phyloP scores from a whole-genome alignment of 2,113 vertebrate genomes.

The Xenopus borealis region DNA sequence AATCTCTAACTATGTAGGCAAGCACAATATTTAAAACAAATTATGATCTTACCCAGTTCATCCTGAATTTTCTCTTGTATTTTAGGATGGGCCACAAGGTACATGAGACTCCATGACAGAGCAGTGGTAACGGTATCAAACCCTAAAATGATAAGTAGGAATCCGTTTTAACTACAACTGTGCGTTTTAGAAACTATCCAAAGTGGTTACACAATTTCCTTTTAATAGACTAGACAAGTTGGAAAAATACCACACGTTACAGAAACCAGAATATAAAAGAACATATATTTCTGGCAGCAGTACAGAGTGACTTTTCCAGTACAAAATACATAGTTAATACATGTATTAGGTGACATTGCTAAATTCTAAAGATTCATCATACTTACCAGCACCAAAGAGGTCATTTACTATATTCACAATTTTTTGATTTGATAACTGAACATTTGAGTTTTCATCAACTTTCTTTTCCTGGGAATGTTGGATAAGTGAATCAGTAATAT shows the following conservation, averaged over 20 bases:
- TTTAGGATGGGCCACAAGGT: conserved; percentile 72
- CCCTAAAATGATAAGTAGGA: conserved; percentile 59
- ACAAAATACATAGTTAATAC: too few species aligned
- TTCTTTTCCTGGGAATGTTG: conserved; percentile 79
- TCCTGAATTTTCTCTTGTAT: conserved; percentile 79
- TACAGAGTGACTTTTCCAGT: too few species aligned
- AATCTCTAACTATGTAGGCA: too few species aligned
- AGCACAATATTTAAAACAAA: too few species aligned
- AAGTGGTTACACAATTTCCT: too few species aligned
- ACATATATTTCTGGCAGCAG: too few species aligned
- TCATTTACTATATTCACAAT: conserved; percentile 76
- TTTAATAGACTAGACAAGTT: too few species aligned
- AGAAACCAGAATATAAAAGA: too few species aligned
- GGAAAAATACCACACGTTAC: too few species aligned
- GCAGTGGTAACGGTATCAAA: conserved; percentile 87
- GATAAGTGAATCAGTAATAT: conserved; percentile 90
- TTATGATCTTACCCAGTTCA: conserved; percentile 77
- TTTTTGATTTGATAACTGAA: conserved; percentile 71
- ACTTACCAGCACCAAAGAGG: conserved; percentile 91
- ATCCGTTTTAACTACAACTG: too few species aligned
- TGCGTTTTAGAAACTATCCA: too few species aligned
- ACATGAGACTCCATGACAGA: conserved; percentile 85
- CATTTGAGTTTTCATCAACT: conserved; percentile 65
- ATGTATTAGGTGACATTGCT: not conserved
- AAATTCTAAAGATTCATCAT: not conserved